A percentile compares a stretch with the other conserved stretches of the same genome.
These are phyloP conservation scores for Zaprionus bogoriensis DNA, from an alignment of 2,888 invertebrate genomes.

Conservation along the genomic window DNA sequence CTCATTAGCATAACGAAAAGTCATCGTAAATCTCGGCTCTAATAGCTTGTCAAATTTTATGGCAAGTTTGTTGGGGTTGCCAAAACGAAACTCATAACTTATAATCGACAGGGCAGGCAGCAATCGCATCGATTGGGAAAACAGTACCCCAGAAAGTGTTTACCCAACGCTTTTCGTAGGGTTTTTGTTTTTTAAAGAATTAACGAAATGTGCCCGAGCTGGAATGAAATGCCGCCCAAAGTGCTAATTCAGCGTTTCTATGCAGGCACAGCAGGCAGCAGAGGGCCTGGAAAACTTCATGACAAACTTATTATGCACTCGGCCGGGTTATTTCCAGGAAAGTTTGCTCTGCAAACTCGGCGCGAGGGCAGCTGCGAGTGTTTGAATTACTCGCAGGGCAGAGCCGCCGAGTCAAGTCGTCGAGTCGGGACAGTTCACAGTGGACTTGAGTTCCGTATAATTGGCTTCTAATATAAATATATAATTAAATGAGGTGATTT, in stretches of 20 bases:
- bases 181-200: constrained; percentile 32
- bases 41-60: not conserved
- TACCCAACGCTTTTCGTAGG: constrained; percentile 15
- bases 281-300: constrained; percentile 39
- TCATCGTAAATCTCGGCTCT: not conserved
- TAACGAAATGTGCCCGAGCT: constrained; percentile 28
- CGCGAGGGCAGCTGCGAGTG: constrained; percentile 57
- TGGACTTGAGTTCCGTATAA: no score
- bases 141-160: constrained; percentile 31
- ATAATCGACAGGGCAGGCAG: no score
- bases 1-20: not conserved
- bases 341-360: not conserved
- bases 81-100: not conserved
- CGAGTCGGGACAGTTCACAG: no score
- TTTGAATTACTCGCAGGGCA: constrained; percentile 66
- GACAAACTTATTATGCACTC: constrained; percentile 62
- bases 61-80: not conserved
- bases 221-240: constrained; percentile 16
- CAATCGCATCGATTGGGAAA: constrained; percentile 20
- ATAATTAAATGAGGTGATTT: no score
- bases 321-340: constrained; percentile 54
- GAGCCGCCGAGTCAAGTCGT: no score
- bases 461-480: no score
- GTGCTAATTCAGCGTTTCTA: constrained; percentile 46
- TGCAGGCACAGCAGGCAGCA: not conserved